Percentiles rank a stretch among this genome's conserved stretches.
phyloP scores from a whole-genome alignment of 2,113 vertebrate species.

The Scolopax mira region DNA sequence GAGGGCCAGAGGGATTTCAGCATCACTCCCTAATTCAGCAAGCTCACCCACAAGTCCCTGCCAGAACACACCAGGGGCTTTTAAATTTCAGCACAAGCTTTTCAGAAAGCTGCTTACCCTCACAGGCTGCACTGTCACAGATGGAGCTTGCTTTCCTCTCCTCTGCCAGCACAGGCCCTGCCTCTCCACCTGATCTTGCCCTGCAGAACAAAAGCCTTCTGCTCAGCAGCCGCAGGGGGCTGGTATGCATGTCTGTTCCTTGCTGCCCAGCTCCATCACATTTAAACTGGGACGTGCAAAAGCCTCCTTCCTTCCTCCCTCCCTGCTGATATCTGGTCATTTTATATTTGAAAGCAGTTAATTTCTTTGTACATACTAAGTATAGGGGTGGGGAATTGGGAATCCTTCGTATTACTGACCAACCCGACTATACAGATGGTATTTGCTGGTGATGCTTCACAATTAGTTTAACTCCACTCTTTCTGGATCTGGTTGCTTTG shows the following conservation, averaged over 20 bases:
- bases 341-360: not conserved
- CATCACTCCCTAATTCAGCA: not conserved
- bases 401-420: not conserved
- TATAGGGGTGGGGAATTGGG: not conserved
- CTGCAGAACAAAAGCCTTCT: constrained; percentile 28
- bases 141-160: not conserved
- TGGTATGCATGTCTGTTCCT: not conserved
- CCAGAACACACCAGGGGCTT: not conserved
- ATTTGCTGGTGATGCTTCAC: not conserved
- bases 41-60: not conserved
- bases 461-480: not conserved
- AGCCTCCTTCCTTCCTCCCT: not conserved
- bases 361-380: not conserved
- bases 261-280: not conserved
- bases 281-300: not conserved
- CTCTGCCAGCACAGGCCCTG: not conserved
- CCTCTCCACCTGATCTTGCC: constrained; percentile 33
- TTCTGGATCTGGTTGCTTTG: not conserved
- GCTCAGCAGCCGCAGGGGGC: not conserved
- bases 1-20: not conserved
- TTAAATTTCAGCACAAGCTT: not conserved
- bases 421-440: not conserved
- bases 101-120: not conserved
- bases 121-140: not conserved
- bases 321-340: not conserved